Evolutionary conservation across 2,113 vertebrate genomes (phyloP).

Genomic region (Falco punctatus): DNA sequence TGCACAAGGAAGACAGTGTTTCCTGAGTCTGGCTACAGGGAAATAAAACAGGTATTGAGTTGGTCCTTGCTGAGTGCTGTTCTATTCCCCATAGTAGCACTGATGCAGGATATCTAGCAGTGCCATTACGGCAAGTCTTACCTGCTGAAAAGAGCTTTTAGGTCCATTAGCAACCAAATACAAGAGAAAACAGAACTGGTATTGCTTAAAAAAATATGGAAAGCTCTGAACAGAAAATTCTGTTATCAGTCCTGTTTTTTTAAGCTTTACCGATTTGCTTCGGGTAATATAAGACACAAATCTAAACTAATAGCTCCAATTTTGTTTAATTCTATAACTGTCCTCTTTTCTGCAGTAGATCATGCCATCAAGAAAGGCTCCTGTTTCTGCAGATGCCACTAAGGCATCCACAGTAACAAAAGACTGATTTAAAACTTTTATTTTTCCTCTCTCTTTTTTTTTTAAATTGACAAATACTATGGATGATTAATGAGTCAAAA

Average conservation of each 20-base stretch:
- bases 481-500: not conserved
- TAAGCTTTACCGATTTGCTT: not conserved
- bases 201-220: not conserved
- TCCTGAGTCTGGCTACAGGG: not conserved
- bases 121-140: not conserved
- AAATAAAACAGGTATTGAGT: not conserved
- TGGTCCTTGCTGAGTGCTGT: not conserved
- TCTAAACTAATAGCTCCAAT: not conserved
- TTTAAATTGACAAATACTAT: not conserved
- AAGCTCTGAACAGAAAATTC: not conserved
- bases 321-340: not conserved
- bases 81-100: not conserved
- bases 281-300: not conserved
- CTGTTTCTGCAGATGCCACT: not conserved
- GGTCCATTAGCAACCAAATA: not conserved
- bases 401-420: not conserved
- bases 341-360: not conserved
- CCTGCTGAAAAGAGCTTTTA: conserved; percentile 15
- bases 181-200: not conserved
- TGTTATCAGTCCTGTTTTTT: not conserved
- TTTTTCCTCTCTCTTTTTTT: not conserved
- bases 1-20: not conserved
- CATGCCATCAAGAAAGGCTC: not conserved
- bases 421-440: not conserved
- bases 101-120: not conserved